Evolutionary conservation across 2,888 invertebrate genomes (phyloP), one percentile per base, ranked within the genome.

Genomic region (Watsonalla binaria): DNA sequence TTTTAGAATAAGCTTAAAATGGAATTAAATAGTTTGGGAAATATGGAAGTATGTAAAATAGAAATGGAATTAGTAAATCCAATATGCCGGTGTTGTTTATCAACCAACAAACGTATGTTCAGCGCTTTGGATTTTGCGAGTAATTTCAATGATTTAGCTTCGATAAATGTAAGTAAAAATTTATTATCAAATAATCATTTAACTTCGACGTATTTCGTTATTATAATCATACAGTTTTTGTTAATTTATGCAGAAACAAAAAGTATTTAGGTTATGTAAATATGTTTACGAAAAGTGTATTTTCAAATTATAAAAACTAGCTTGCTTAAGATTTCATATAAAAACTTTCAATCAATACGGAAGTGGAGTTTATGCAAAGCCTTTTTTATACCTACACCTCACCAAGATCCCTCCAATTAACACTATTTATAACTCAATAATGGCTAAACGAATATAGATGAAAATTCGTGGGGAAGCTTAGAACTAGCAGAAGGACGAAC

Each of bases 21-120:
- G 54, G 51, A 50, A 42, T 42, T n/a, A 45, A 37, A 45, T 49
- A 50, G 13, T 33, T 42, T 50, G 58, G 55, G 47, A 14, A 46
- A 48, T 5, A 64, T 51, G 6, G 65, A 61, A 24, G 72, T 74
- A 11, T 33, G 65, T 0, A 78, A 78, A 60, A 45, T 68, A 6
- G 62, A 64, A 37, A 60, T 73, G n/a, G 77, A 76, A n/a, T 46
- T 57, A 0, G 54, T 56, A 0, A 74, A 71, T 54, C 57, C 73
- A 1, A 74, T 89, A 24, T 89, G 89, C 51, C 70, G 88, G 39
- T 85, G 85, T 55, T 89, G 89, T 74, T 76, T 89, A 33, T 69
- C 76, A 0, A 82, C 79, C 1, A 74, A 82, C 7, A 75, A 70
- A 45, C 65, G 61, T n/a, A 78, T 86, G 75, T 55, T 54, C 2